phyloP scores from a whole-genome alignment of 2,113 vertebrate species.

The Speoplatyrhinus poulsoni region DNA sequence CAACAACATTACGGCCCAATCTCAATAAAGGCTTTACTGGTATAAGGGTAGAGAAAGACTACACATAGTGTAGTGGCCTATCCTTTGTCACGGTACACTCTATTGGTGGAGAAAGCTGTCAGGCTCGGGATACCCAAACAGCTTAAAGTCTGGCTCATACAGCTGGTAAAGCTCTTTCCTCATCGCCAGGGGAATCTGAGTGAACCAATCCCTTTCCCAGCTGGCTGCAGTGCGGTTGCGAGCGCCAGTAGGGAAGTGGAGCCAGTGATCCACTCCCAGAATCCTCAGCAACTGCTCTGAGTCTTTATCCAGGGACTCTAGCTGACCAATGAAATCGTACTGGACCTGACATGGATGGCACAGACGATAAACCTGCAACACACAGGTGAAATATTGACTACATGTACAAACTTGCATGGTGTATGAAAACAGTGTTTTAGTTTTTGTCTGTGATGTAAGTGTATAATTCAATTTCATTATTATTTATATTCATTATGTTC shows the following conservation, averaged over 20 bases:
- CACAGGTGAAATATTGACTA: not conserved
- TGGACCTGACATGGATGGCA: constrained; percentile 94
- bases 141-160: constrained; percentile 88
- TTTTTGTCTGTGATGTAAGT: constrained; percentile 27
- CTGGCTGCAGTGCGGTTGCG: constrained; percentile 84
- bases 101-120: constrained; percentile 76
- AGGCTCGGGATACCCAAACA: constrained; percentile 91
- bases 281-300: constrained; percentile 86
- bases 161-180: constrained; percentile 87
- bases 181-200: constrained; percentile 80
- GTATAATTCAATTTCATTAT: not conserved
- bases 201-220: constrained; percentile 89
- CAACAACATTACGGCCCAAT: constrained; percentile 32
- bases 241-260: constrained; percentile 85
- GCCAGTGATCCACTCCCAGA: constrained; percentile 81
- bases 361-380: constrained; percentile 77
- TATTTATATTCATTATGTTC: not conserved
- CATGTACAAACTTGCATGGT: constrained; percentile 21
- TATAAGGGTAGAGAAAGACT: constrained; percentile 15
- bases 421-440: constrained; percentile 71
- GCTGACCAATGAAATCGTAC: constrained; percentile 92
- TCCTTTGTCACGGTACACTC: constrained; percentile 22
- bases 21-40: constrained; percentile 27
- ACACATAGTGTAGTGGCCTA: constrained; percentile 32
- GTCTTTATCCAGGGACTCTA: constrained; percentile 90